Evolutionary conservation across 2,797 vertebrate genomes (phyloP).

Genomic region (Falco rusticolus): DNA sequence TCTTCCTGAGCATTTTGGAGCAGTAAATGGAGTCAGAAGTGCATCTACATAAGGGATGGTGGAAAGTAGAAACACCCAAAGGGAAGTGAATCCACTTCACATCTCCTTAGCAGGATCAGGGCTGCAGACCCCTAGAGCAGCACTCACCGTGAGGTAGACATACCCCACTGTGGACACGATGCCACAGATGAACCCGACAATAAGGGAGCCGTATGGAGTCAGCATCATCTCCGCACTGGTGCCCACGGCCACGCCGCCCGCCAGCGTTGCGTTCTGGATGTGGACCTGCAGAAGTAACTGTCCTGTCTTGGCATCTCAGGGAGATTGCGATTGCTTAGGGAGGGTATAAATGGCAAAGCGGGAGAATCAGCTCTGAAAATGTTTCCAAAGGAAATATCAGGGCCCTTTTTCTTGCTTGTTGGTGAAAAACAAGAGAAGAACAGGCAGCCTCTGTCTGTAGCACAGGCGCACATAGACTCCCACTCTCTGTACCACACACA

Average conservation of each 20-base stretch:
- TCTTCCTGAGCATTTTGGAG: background rate
- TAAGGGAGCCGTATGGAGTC: slow-evolving; percentile 88
- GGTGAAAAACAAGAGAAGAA: slow-evolving; percentile 51
- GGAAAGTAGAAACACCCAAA: background rate
- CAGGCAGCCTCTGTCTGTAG: slow-evolving; percentile 50
- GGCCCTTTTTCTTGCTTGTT: slow-evolving; percentile 17
- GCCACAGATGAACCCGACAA: slow-evolving; percentile 89
- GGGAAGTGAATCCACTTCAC: background rate
- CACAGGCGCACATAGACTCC: slow-evolving; percentile 53
- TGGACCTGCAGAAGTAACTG: slow-evolving; percentile 84
- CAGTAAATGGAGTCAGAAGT: background rate
- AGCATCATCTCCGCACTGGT: slow-evolving; percentile 94
- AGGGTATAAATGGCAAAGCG: background rate
- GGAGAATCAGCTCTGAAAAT: slow-evolving; percentile 9
- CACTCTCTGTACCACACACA: slow-evolving; percentile 52
- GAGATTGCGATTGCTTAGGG: background rate
- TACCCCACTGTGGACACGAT: slow-evolving; percentile 91
- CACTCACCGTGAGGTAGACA: slow-evolving; percentile 87
- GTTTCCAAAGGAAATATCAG: slow-evolving; percentile 5
- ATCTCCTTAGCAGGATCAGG: background rate
- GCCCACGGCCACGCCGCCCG: slow-evolving; percentile 93
- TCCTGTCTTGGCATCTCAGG: background rate
- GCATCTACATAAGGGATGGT: background rate
- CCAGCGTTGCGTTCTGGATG: slow-evolving; percentile 93
- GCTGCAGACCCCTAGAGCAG: background rate